Conservation (phyloP, 2,888 invertebrate species). For the Campoplex nolae region DNA sequence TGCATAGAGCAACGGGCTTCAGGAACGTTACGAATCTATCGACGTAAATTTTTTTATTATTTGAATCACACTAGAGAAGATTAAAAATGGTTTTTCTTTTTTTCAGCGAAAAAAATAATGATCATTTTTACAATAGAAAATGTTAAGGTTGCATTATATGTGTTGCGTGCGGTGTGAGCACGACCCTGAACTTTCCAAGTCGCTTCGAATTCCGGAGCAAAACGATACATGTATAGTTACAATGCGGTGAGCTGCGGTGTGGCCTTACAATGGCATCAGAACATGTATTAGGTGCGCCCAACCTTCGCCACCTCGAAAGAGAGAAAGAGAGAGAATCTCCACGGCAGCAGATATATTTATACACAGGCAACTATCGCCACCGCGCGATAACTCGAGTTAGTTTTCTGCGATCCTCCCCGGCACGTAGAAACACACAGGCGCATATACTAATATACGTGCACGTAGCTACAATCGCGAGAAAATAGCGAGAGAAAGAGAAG, state of each 20-base stretch:
- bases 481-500: conserved; percentile 46
- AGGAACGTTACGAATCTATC: conserved; percentile 6
- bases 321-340: conserved; percentile 27
- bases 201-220: conserved; percentile 79
- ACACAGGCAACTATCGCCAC: conserved; percentile 29
- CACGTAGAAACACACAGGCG: conserved; percentile 24
- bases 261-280: conserved; percentile 44
- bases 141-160: conserved; percentile 32
- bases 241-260: conserved; percentile 33
- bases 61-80: background rate
- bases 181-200: conserved; percentile 82
- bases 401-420: conserved; percentile 46
- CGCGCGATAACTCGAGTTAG: conserved; percentile 54
- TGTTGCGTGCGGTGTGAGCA: conserved; percentile 14
- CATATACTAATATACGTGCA: conserved; percentile 12
- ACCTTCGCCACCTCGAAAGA: conserved; percentile 62
- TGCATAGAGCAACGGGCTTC: conserved; percentile 14
- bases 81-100: background rate
- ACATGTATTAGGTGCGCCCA: conserved; percentile 63
- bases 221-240: conserved; percentile 62
- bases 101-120: conserved; percentile 8
- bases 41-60: conserved; percentile 8
- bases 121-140: conserved; percentile 41
- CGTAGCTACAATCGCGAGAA: conserved; percentile 18
- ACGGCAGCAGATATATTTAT: conserved; percentile 29